These are phyloP conservation scores for Catharus ustulatus DNA, from an alignment of 2,797 vertebrate species.

Conservation along the genomic window DNA sequence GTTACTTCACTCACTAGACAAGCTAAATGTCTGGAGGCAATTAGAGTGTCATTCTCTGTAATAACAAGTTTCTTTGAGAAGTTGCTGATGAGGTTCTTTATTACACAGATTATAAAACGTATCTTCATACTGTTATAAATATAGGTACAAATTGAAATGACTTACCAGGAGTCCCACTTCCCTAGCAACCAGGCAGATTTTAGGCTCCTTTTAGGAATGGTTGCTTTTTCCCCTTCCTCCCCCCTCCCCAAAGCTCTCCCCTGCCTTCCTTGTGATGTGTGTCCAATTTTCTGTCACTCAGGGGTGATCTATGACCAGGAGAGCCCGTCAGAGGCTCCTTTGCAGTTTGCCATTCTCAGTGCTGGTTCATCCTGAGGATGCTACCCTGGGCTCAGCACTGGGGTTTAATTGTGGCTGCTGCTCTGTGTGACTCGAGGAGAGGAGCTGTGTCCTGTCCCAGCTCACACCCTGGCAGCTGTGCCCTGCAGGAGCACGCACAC, in stretches of 20 bases:
- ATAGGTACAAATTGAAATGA: conserved; percentile 68
- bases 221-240: background rate
- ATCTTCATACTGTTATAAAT: conserved; percentile 66
- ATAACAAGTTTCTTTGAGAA: conserved; percentile 77
- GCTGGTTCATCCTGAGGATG: background rate
- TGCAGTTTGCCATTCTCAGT: background rate
- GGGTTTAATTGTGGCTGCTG: conserved; percentile 29
- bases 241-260: background rate
- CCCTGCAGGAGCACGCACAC: background rate
- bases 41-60: conserved; percentile 75
- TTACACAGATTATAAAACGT: conserved; percentile 71
- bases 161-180: conserved; percentile 61
- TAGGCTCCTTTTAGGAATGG: background rate
- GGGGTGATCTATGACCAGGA: conserved; percentile 6
- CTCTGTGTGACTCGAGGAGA: background rate
- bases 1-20: conserved; percentile 71
- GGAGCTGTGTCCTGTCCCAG: background rate
- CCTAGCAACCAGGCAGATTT: conserved; percentile 53
- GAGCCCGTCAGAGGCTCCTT: background rate
- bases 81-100: conserved; percentile 76
- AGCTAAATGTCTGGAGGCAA: conserved; percentile 74
- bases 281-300: conserved; percentile 64
- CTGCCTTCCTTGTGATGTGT: background rate
- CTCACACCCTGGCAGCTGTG: background rate
- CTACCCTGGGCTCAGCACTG: background rate